phyloP scores from a whole-genome alignment of 2,888 invertebrate species.

The Drosophila percnosoma region DNA sequence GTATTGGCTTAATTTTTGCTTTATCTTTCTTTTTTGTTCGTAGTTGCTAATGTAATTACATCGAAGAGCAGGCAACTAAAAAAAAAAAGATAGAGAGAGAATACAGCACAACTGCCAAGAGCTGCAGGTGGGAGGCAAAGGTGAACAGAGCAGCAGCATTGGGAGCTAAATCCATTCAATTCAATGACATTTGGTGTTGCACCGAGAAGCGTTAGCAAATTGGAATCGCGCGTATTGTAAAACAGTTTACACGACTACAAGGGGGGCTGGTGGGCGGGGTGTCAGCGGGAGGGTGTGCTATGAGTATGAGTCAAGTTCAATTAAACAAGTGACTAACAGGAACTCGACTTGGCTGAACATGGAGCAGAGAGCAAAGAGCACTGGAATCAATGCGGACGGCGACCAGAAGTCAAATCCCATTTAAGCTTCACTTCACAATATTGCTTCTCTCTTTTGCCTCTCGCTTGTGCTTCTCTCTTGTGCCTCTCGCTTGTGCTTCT shows the following conservation, averaged over 20 bases:
- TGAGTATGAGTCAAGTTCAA: constrained; percentile 46
- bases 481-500: not conserved
- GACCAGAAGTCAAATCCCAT: constrained; percentile 45
- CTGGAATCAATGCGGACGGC: constrained; percentile 1
- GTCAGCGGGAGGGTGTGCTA: not conserved
- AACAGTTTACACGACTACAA: constrained; percentile 4
- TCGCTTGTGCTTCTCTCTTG: not conserved
- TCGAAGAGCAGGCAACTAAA: constrained; percentile 17
- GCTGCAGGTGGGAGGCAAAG: not conserved
- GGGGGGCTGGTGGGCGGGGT: not conserved
- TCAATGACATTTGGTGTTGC: constrained; percentile 39
- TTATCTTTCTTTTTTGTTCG: not conserved
- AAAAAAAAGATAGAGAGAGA: constrained; percentile 7
- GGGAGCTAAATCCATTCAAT: constrained; percentile 42
- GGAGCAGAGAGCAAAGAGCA: not conserved
- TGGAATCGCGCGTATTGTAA: constrained; percentile 28
- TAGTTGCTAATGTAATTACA: constrained; percentile 45
- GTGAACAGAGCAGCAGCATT: constrained; percentile 7
- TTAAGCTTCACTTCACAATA: constrained; percentile 37
- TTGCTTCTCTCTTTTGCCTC: constrained; percentile 2
- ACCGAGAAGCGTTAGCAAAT: constrained; percentile 19
- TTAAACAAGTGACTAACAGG: constrained; percentile 36
- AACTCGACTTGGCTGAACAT: constrained; percentile 22
- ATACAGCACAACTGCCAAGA: constrained; percentile 7
- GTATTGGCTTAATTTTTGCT: not conserved